Evolutionary conservation across 2,888 invertebrate species (phyloP).

Genomic region (Tholera decimalis): DNA sequence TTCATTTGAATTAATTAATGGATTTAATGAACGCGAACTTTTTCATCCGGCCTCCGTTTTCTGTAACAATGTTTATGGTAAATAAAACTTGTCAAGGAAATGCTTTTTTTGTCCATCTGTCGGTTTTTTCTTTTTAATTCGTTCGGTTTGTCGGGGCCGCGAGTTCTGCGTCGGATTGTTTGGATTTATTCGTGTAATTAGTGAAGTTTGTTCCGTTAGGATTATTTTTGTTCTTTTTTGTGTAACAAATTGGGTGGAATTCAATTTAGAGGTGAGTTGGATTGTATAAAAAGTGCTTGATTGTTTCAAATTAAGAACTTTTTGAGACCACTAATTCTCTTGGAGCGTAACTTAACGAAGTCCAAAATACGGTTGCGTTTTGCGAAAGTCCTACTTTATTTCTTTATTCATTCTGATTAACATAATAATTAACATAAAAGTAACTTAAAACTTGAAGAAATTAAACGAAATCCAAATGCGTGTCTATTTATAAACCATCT

Average conservation of each 20-base stretch:
- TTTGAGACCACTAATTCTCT: slow-evolving; percentile 59
- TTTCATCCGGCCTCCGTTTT: slow-evolving; percentile 83
- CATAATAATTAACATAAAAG: slow-evolving; percentile 4
- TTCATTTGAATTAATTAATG: slow-evolving; percentile 91
- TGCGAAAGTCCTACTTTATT: neutral
- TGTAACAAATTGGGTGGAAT: slow-evolving; percentile 83
- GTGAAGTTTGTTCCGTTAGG: slow-evolving; percentile 88
- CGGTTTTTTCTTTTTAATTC: slow-evolving; percentile 87
- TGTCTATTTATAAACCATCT: neutral
- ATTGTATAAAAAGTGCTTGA: slow-evolving; percentile 75
- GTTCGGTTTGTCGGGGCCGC: slow-evolving; percentile 81
- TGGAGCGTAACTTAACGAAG: slow-evolving; percentile 42
- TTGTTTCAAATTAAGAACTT: slow-evolving; percentile 72
- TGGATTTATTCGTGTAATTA: slow-evolving; percentile 91
- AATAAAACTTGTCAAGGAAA: slow-evolving; percentile 91
- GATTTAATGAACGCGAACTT: slow-evolving; percentile 90
- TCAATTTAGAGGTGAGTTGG: slow-evolving; percentile 80
- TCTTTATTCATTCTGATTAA: slow-evolving; percentile 1
- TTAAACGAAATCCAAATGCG: neutral
- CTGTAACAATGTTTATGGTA: slow-evolving; percentile 90
- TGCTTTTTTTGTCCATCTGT: slow-evolving; percentile 87
- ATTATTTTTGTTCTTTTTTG: slow-evolving; percentile 87
- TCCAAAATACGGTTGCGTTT: slow-evolving; percentile 20
- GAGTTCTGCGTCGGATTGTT: slow-evolving; percentile 84
- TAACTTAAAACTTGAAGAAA: neutral